Conservation (phyloP, 2,113 vertebrate genomes). For the Melanostigma gelatinosum region DNA sequence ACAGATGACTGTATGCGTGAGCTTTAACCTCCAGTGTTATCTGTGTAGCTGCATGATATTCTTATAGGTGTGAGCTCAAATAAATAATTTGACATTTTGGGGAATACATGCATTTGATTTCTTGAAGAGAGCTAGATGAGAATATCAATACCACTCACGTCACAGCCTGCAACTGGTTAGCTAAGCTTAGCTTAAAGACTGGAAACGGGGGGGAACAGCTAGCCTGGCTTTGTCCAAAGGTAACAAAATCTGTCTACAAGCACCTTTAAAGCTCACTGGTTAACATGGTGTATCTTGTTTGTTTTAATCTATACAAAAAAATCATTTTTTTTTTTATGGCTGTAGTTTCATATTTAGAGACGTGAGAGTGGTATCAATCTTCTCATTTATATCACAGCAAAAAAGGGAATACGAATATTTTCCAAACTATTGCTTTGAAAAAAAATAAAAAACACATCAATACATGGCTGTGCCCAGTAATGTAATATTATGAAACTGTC, state of each 20-base stretch:
- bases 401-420: not conserved
- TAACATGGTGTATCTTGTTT: not conserved
- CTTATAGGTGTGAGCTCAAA: not conserved
- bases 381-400: not conserved
- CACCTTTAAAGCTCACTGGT: not conserved
- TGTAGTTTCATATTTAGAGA: constrained; percentile 3
- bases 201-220: not conserved
- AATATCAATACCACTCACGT: not conserved
- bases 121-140: not conserved
- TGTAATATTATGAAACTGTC: constrained; percentile 19
- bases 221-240: not conserved
- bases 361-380: not conserved
- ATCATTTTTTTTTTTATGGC: not conserved
- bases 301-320: not conserved
- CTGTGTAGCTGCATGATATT: not conserved
- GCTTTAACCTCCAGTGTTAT: not conserved
- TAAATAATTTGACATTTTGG: not conserved
- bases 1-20: not conserved
- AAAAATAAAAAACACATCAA: not conserved
- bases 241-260: not conserved
- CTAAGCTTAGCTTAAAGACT: constrained; percentile 16
- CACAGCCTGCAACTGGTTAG: not conserved
- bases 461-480: constrained; percentile 5
- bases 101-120: not conserved
- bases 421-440: constrained; percentile 13